Base-by-base conservation (phyloP, 2,113 vertebrate species). In the Corythornis madagascariensis region DNA sequence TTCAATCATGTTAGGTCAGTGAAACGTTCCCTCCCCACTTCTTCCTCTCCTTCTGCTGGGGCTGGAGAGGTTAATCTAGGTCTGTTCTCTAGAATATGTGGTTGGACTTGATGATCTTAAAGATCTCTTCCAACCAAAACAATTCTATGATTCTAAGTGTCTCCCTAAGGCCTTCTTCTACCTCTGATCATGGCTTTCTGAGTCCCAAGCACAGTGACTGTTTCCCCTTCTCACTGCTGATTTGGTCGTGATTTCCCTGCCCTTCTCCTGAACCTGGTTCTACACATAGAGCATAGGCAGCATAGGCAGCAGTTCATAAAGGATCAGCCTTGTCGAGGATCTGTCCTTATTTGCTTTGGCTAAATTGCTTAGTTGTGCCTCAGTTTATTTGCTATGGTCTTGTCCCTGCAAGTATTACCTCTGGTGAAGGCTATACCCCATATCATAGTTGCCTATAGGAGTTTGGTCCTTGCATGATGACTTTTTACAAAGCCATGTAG, bases 361-460 rank as follows among this genome's bases (percentile, higher is more conserved):
- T n/a, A 28, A 76, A 47, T n/a, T 40, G 9, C 33, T 47, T 66
- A 4, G 1, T 28, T 11, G 6, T 88, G 42, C 43, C 80, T 73
- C 75, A 69, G 65, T 88, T 88, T 91, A 75, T 65, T 38, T 25
- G 5, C 25, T 63, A 2, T 4, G 15, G 25, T 71, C 16, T 78
- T 55, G 21, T 5, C 21, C 11, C 43, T 47, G 10, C 15, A 69
- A 42, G 17, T 42, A 64, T 55, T 45, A 55, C 38, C 42, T 6
- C 7, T 0, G 0, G 9, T 0, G 16, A 52, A 47, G 16, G 26
- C 26, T 7, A 0, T 16, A 11, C 7, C 15, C 25, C 50, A 47
- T 25, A 25, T 52, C 50, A 13, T 10, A 29, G 13, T 21, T 43
- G 15, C 16, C 35, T n/a, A 11, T 25, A 25, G 45, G 72, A 65